A percentile compares a stretch with the other conserved stretches of the same genome.
phyloP scores from a whole-genome alignment of 2,797 vertebrate species.

The Rhabdomys pumilio region DNA sequence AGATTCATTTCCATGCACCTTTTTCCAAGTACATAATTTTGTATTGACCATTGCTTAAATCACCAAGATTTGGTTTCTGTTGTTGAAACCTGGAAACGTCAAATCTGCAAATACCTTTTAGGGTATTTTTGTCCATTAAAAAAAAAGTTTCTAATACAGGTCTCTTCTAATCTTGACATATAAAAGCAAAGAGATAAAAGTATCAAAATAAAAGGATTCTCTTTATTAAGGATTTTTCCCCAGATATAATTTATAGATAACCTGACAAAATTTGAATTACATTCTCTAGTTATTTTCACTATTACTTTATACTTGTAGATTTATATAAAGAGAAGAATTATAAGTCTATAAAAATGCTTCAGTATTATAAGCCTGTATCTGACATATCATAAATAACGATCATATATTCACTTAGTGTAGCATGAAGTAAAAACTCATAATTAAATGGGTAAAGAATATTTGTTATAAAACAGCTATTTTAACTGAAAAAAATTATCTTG shows the following conservation, averaged over 20 bases:
- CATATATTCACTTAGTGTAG: background rate
- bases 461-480: background rate
- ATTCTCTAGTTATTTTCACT: conserved; percentile 9
- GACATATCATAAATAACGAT: background rate
- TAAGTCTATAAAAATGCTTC: background rate
- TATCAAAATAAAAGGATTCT: background rate
- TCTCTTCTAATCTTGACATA: background rate
- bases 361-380: background rate
- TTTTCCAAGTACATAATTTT: background rate
- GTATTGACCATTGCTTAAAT: background rate
- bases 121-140: background rate
- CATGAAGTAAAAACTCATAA: background rate
- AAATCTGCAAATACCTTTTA: background rate
- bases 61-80: background rate
- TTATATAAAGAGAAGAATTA: background rate
- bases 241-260: background rate
- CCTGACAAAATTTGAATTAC: conserved; percentile 46
- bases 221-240: background rate
- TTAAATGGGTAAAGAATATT: conserved; percentile 27
- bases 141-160: background rate
- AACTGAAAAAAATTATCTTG: background rate
- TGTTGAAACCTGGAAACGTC: background rate
- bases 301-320: background rate
- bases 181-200: background rate
- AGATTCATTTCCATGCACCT: background rate